Evolutionary conservation across 2,797 vertebrate species (phyloP), one percentile per base, ranked within the genome.

Genomic region (Uromys caudimaculatus): DNA sequence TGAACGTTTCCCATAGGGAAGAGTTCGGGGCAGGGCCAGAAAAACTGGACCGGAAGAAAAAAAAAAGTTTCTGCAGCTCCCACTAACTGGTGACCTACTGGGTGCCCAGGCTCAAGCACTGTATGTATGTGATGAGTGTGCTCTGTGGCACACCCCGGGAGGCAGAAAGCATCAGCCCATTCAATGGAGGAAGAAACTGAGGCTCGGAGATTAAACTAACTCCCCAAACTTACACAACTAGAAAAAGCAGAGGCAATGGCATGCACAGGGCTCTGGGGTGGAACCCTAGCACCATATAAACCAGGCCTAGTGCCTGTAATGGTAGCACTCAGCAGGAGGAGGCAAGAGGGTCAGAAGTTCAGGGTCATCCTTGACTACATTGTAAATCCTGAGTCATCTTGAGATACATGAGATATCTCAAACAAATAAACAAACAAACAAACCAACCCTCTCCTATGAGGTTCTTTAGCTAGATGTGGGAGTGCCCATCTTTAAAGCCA

Each of bases 131-230:
- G 3, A 27, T 47, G 41, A 14, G 29, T 47, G 73, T 47, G 44
- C 60, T 76, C 93, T 56, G 56, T 60, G 16, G 44, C 32, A 9
- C 47, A 50, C 67, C 56, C 58, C 60, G 84, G 47, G 81, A 90
- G 27, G 16, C n/a, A 60, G 71, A 56, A 50, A 35, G 56, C 52
- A 84, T 52, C 50, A 77, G 90, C 44, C 56, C 69, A 76, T 90
- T 90, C n/a, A 71, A n/a, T 64, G 47, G 86, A 93, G 52, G 89
- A 95, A n/a, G 71, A 96, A 81, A 56, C 67, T 92, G 81, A 97
- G 82, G 50, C 78, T 97, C 94, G 64, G 27, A 94, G 41, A 94
- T 75, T 54, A 75, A 86, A 91, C 47, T 87, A 77, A 92, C 11
- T 47, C 83, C 24, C 38, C 75, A 64, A 52, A 79, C 71, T 93